Base-by-base conservation (phyloP, 2,888 invertebrate genomes). In the Leptopilina myrica region DNA sequence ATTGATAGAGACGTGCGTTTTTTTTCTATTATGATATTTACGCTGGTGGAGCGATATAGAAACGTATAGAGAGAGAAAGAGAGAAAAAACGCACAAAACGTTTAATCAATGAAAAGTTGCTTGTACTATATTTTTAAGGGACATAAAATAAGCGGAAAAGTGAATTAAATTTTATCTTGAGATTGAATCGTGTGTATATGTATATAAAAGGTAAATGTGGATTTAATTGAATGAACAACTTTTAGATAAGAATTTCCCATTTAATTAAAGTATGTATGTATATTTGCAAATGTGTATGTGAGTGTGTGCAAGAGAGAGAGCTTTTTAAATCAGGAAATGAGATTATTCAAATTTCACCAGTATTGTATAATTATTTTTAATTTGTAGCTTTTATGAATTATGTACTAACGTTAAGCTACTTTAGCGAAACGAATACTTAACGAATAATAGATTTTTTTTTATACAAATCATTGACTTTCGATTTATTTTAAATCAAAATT, bases 221-320 rank as follows among this genome's bases (percentile, higher is more conserved):
- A 59, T 11, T 59, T 59, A 59, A 59, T 59, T 59, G 59, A 59
- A 59, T 59, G 59, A 59, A 59, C 15, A 15, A 15, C 59, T 59
- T 59, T 59, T n/a, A 59, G 59, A 59, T 59, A 59, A 59, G 59
- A 59, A n/a, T 59, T 8, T 59, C n/a, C n/a, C n/a, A 59, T 59
- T 59, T n/a, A 59, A 59, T 59, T n/a, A 59, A 59, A 59, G n/a
- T 15, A 8, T 49, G 9, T 9, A 11, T 49, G 12, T 49, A 11
- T 49, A 33, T 33, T 33, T 33, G 33, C 33, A 33, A 33, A 33
- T 33, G 33, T 33, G 33, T 33, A 33, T 33, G 3, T 33, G 33
- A 1, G 20, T 1, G 20, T 20, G 20, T 20, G 20, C 20, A 1
- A 20, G 20, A 20, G 20, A 33, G 33, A 33, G 33, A 33, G 49